Evolutionary conservation across 1,140 invertebrate genomes (phyloP).

Genomic region (Megalonaias nervosa): DNA sequence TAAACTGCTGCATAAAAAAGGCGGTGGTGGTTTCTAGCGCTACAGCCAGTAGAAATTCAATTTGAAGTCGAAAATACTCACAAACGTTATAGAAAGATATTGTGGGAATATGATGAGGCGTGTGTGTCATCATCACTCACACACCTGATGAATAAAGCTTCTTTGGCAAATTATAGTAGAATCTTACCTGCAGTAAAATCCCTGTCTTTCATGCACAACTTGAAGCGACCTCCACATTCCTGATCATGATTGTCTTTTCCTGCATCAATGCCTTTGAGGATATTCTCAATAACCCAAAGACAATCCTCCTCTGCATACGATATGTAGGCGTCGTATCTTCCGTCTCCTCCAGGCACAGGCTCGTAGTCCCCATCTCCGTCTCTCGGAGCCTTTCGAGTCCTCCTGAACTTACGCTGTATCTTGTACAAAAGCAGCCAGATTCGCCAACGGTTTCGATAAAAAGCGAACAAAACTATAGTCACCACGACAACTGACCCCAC

Average conservation of each 20-base stretch:
- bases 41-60: no score
- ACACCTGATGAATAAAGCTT: no score
- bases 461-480: slow-evolving; percentile 18
- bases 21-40: no score
- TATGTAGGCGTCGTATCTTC: slow-evolving; percentile 46
- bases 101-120: no score
- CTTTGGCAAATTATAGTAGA: neutral
- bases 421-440: slow-evolving; percentile 42
- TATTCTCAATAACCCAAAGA: slow-evolving; percentile 40
- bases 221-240: slow-evolving; percentile 33
- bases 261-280: slow-evolving; percentile 44
- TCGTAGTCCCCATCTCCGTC: slow-evolving; percentile 9
- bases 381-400: neutral
- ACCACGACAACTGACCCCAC: slow-evolving; percentile 26
- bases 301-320: slow-evolving; percentile 44
- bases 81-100: no score
- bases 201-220: slow-evolving; percentile 43
- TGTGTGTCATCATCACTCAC: no score
- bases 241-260: slow-evolving; percentile 21
- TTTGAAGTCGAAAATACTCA: no score
- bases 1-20: no score
- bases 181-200: slow-evolving; percentile 29
- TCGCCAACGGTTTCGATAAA: slow-evolving; percentile 51
- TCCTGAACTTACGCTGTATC: neutral
- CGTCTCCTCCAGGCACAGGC: slow-evolving; percentile 4